Evolutionary conservation across 64 coral and sea anemone species (phyloP).

Genomic region (Actinia equina): DNA sequence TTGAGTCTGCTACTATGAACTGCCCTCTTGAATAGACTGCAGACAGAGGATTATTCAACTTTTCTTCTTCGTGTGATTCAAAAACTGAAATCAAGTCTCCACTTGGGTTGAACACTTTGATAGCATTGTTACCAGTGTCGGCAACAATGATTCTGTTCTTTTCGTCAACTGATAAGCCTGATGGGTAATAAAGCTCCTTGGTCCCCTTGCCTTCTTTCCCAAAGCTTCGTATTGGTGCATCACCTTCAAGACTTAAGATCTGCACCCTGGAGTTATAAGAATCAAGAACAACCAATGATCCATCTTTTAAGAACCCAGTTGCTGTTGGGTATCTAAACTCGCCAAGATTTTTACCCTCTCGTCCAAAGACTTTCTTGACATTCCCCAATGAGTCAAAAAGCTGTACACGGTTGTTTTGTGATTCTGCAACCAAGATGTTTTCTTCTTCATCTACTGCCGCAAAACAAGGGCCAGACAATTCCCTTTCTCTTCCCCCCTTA

Average conservation of each 20-base stretch:
- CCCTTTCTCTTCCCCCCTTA: background rate
- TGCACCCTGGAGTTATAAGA: slow-evolving; percentile 5
- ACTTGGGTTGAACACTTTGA: background rate
- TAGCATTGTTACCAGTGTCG: background rate
- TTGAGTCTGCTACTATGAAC: slow-evolving; percentile 6
- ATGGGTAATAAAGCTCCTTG: background rate
- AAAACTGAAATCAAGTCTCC: background rate
- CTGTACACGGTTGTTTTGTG: slow-evolving; percentile 7
- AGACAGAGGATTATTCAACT: background rate
- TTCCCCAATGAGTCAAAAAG: background rate
- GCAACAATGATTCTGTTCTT: slow-evolving; percentile 20
- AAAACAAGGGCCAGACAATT: background rate
- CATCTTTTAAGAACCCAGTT: slow-evolving; percentile 5
- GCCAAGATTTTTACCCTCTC: background rate
- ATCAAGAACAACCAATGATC: background rate
- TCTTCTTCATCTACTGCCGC: slow-evolving; percentile 4
- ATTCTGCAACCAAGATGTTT: slow-evolving; percentile 1
- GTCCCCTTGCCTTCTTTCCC: background rate
- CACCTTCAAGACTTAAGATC: background rate
- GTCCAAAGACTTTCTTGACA: background rate
- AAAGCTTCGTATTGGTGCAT: background rate
- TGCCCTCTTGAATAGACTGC: slow-evolving; percentile 2
- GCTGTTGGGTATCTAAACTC: background rate
- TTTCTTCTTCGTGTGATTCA: background rate
- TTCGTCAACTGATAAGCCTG: slow-evolving; percentile 7